These are phyloP conservation scores for Camponotus vicinus DNA, from an alignment of 1,140 invertebrate species.

Conservation along the genomic window DNA sequence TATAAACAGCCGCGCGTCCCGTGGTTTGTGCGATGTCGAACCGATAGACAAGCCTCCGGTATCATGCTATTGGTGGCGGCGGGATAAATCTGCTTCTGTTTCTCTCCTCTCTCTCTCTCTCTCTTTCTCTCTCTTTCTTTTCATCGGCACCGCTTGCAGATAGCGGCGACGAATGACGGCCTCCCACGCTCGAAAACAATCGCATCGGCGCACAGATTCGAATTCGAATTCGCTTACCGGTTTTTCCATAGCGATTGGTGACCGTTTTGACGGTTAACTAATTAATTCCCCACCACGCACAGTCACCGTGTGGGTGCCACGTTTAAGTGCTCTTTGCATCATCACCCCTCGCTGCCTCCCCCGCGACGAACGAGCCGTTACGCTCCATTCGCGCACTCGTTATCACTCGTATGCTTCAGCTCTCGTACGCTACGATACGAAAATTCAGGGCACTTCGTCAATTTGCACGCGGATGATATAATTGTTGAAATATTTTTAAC, in stretches of 20 bases:
- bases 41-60: constrained; percentile 51
- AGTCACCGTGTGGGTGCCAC: neutral
- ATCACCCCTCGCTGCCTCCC: neutral
- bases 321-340: constrained; percentile 29
- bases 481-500: neutral
- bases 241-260: constrained; percentile 27
- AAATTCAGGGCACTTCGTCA: neutral
- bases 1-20: constrained; percentile 20
- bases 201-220: constrained; percentile 51
- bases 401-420: constrained; percentile 12
- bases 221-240: constrained; percentile 53
- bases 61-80: constrained; percentile 59
- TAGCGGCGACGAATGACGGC: neutral
- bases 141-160: constrained; percentile 13
- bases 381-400: constrained; percentile 47
- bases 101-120: neutral
- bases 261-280: constrained; percentile 69
- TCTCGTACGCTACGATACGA: constrained; percentile 8
- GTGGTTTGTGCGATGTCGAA: constrained; percentile 53
- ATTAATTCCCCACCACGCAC: constrained; percentile 57
- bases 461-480: neutral
- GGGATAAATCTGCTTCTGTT: constrained; percentile 29
- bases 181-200: constrained; percentile 26
- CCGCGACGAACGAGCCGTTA: constrained; percentile 47
- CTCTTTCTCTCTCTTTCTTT: neutral